Evolutionary conservation across 2,888 invertebrate genomes (phyloP), one percentile per base, ranked within the genome.

Genomic region (Archips xylosteana): DNA sequence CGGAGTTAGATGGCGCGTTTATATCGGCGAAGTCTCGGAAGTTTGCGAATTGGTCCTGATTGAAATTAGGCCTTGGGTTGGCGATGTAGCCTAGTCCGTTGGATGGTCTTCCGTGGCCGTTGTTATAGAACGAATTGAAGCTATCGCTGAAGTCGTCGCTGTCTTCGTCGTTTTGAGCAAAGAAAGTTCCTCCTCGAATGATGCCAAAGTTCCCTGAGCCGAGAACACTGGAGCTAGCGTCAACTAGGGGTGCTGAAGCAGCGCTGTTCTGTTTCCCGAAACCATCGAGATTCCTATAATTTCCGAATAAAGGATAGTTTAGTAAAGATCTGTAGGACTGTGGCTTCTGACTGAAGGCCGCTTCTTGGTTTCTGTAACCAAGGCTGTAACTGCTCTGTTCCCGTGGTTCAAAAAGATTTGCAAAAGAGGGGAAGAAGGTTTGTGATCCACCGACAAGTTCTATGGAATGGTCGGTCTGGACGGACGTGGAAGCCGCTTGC

Each of bases 11-110:
- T 0, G 97, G 97, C 3, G 97, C 96, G 76, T 98, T 98, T 70
- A 98, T 98, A 81, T 98, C 98, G 0, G 98, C 98, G 83, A 98
- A 98, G 86, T 98, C 98, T 81, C 97, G 95, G 92, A 98, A 98
- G 85, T 98, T 97, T 4, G 97, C 97, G 83, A 98, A 98, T 83
- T 98, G 98, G 82, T 98, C 97, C 74, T 96, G 96, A 39, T 97
- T 96, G 79, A 97, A 96, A 67, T 97, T 97, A 4, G 96, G 96
- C 82, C 96, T 95, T 0, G 97, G 97, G 82, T 97, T 97, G 0
- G 96, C 95, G 49, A 95, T 95, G 78, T 96, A 95, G 36, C 94
- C 92, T 42, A 95, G 92, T 77, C 96, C 96, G 68, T 90, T 92
- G 0, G 96, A 95, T 0, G 97, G 96, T 63, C 97, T 95, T 15